These are phyloP conservation scores for Neodiprion lecontei DNA, from an alignment of 1,140 invertebrate genomes.

Conservation along the genomic window DNA sequence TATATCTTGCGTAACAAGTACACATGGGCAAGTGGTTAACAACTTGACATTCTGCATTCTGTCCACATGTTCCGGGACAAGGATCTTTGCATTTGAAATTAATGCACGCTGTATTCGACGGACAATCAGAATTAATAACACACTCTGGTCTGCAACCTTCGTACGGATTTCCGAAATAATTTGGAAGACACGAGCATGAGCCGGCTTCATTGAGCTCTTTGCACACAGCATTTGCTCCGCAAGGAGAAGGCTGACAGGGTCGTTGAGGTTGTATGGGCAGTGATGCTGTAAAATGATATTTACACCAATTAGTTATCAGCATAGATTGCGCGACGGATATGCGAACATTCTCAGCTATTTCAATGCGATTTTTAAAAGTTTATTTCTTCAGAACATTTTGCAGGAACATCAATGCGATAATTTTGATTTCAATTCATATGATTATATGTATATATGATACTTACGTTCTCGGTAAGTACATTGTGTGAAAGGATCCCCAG, in stretches of 20 bases:
- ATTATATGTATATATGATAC: slow-evolving; percentile 36
- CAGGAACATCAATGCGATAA: background rate
- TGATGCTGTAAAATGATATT: slow-evolving; percentile 12
- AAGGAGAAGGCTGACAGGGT: slow-evolving; percentile 75
- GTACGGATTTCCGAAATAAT: slow-evolving; percentile 77
- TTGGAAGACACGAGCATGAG: slow-evolving; percentile 72
- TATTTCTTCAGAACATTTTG: slow-evolving; percentile 11
- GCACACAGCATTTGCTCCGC: slow-evolving; percentile 77
- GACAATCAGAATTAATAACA: slow-evolving; percentile 75
- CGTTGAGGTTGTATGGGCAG: slow-evolving; percentile 38
- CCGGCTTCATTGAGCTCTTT: slow-evolving; percentile 69
- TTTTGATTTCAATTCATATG: background rate
- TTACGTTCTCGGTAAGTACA: slow-evolving; percentile 69
- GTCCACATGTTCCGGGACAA: slow-evolving; percentile 78
- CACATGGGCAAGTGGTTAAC: slow-evolving; percentile 77
- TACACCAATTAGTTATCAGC: too few species aligned
- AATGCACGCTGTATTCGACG: slow-evolving; percentile 75
- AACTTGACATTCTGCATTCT: slow-evolving; percentile 77
- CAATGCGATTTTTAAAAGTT: slow-evolving; percentile 26
- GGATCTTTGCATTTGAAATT: slow-evolving; percentile 78
- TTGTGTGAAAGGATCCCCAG: slow-evolving; percentile 72
- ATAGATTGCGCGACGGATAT: background rate
- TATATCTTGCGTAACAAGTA: slow-evolving; percentile 73
- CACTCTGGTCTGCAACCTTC: slow-evolving; percentile 79
- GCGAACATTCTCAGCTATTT: slow-evolving; percentile 2